Evolutionary conservation across 2,888 invertebrate species (phyloP).

Genomic region (Ochropacha duplaris): DNA sequence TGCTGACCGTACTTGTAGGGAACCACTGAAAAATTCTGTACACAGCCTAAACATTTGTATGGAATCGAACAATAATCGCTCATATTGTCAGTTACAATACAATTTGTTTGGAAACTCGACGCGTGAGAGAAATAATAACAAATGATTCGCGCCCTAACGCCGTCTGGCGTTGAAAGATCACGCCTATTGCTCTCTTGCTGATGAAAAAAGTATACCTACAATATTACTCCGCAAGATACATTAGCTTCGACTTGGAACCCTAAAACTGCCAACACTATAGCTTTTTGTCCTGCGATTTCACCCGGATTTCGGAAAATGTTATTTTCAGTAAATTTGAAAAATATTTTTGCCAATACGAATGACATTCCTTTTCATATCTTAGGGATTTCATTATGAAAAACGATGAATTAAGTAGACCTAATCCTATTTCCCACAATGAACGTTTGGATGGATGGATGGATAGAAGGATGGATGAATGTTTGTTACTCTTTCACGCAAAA

Average conservation of each 20-base stretch:
- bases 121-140: slow-evolving; percentile 82
- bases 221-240: slow-evolving; percentile 35
- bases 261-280: not conserved
- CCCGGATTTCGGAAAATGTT: too few species aligned
- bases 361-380: too few species aligned
- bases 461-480: too few species aligned
- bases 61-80: slow-evolving; percentile 80
- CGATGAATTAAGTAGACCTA: too few species aligned
- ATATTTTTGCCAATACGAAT: too few species aligned
- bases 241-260: slow-evolving; percentile 4
- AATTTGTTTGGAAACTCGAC: slow-evolving; percentile 79
- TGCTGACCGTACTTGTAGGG: not conserved
- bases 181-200: slow-evolving; percentile 78
- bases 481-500: too few species aligned
- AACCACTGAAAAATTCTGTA: slow-evolving; percentile 22
- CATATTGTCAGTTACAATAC: slow-evolving; percentile 83
- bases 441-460: too few species aligned
- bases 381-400: too few species aligned
- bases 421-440: too few species aligned
- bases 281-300: too few species aligned
- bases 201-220: slow-evolving; percentile 74
- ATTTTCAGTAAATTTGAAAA: too few species aligned
- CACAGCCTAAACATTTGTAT: slow-evolving; percentile 60
- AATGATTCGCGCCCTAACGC: slow-evolving; percentile 82
- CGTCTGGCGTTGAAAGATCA: slow-evolving; percentile 82